phyloP scores from a whole-genome alignment of 2,888 invertebrate species.

The Phania funesta region DNA sequence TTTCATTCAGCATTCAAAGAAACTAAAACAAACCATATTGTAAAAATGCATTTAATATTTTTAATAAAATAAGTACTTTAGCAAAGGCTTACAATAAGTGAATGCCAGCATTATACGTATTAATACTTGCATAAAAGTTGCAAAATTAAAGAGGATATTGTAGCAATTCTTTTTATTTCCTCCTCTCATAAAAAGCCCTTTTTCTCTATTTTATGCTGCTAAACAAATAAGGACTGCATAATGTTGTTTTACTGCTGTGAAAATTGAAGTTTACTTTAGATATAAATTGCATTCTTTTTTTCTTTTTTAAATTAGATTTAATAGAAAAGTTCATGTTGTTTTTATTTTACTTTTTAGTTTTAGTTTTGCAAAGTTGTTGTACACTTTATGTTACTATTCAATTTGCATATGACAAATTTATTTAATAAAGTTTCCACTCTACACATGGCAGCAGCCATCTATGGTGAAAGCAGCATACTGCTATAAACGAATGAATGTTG shows the following conservation, averaged over 20 bases:
- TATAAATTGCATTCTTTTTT: slow-evolving; percentile 3
- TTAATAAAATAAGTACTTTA: background rate
- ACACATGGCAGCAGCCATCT: slow-evolving; percentile 39
- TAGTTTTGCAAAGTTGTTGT: slow-evolving; percentile 48
- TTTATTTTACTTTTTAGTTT: slow-evolving; percentile 17
- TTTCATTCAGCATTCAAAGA: slow-evolving; percentile 28
- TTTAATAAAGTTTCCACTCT: slow-evolving; percentile 64
- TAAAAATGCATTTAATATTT: background rate
- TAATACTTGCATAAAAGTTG: slow-evolving; percentile 11
- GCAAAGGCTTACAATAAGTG: slow-evolving; percentile 4
- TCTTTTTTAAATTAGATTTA: slow-evolving; percentile 65
- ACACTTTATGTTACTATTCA: slow-evolving; percentile 62
- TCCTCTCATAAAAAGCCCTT: background rate
- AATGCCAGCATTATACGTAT: slow-evolving; percentile 1
- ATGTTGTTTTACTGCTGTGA: slow-evolving; percentile 16
- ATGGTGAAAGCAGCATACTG: background rate
- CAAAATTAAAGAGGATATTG: slow-evolving; percentile 43
- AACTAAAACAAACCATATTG: slow-evolving; percentile 15
- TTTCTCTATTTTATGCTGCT: background rate
- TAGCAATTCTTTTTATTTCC: background rate
- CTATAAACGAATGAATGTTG: slow-evolving; percentile 23
- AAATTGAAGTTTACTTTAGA: slow-evolving; percentile 27
- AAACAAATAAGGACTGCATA: slow-evolving; percentile 11
- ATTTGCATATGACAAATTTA: slow-evolving; percentile 68
- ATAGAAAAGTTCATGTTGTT: slow-evolving; percentile 57